These are phyloP conservation scores for Neocloeon triangulifer DNA, from an alignment of 1,140 invertebrate genomes.

Conservation along the genomic window DNA sequence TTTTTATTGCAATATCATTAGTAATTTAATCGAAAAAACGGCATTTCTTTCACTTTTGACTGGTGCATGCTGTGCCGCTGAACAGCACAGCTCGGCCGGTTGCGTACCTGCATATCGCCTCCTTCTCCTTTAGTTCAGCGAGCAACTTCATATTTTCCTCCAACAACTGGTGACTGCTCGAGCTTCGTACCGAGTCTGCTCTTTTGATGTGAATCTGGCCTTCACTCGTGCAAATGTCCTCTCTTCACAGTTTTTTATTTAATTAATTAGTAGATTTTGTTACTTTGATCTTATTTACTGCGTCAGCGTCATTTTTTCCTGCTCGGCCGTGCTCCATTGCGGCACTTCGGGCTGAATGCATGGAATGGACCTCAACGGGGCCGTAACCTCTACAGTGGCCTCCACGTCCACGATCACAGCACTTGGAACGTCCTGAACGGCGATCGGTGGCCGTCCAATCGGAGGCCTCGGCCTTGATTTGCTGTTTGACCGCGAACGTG, in stretches of 20 bases:
- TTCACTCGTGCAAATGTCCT: conserved; percentile 10
- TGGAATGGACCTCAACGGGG: no score
- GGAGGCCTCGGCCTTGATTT: no score
- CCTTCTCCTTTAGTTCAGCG: conserved; percentile 20
- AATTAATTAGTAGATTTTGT: conserved; percentile 18
- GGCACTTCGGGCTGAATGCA: no score
- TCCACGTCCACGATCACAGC: conserved; percentile 44
- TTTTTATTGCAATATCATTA: no score
- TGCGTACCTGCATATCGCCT: conserved; percentile 19
- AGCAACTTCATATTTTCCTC: conserved; percentile 23
- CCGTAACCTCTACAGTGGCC: conserved; percentile 35
- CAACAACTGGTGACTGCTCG: conserved; percentile 22
- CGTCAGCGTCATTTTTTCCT: conserved; percentile 18
- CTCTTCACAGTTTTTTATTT: no score
- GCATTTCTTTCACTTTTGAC: background rate
- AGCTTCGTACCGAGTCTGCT: conserved; percentile 16
- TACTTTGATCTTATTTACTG: conserved; percentile 15
- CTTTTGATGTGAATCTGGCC: conserved; percentile 13
- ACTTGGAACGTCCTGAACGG: conserved; percentile 30
- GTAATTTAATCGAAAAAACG: no score
- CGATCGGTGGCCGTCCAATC: no score
- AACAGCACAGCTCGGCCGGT: no score
- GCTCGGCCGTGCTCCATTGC: no score
- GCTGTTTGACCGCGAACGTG: no score
- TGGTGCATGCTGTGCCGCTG: no score